phyloP scores from a whole-genome alignment of 2,113 vertebrate genomes.

The Hipposideros armiger region DNA sequence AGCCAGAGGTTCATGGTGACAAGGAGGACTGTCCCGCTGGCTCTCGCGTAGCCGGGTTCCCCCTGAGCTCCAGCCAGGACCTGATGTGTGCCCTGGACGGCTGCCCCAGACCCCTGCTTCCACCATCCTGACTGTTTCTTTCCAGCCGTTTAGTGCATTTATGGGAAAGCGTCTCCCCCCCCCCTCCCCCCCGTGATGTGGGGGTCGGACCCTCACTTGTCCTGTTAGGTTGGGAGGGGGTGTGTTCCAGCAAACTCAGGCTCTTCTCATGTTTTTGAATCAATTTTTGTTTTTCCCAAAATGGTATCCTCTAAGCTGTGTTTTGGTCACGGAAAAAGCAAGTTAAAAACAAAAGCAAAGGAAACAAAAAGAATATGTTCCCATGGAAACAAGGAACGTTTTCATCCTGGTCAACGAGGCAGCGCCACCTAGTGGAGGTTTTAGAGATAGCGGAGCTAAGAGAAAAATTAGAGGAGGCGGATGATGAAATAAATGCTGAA shows the following conservation, averaged over 20 bases:
- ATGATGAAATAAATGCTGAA: background rate
- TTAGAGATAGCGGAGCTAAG: background rate
- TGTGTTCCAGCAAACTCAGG: background rate
- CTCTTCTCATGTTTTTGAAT: background rate
- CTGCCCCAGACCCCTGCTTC: too few species aligned
- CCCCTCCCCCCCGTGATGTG: too few species aligned
- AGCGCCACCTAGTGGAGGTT: conserved; percentile 69
- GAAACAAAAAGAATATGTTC: background rate
- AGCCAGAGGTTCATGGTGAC: too few species aligned
- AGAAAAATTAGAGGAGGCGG: background rate
- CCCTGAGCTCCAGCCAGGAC: too few species aligned
- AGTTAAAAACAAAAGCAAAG: background rate
- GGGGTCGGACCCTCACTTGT: too few species aligned
- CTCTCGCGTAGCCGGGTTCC: too few species aligned
- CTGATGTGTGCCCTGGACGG: too few species aligned
- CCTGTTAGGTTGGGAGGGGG: background rate
- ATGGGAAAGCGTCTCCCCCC: too few species aligned
- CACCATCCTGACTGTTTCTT: too few species aligned
- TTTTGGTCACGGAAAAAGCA: conserved; percentile 5
- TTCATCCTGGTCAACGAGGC: background rate
- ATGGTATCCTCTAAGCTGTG: background rate
- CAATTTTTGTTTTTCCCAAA: background rate
- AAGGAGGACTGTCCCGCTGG: too few species aligned
- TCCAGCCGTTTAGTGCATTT: too few species aligned
- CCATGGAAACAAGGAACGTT: background rate